Evolutionary conservation across 1,140 invertebrate genomes (phyloP).

Genomic region (Eumaeus atala): DNA sequence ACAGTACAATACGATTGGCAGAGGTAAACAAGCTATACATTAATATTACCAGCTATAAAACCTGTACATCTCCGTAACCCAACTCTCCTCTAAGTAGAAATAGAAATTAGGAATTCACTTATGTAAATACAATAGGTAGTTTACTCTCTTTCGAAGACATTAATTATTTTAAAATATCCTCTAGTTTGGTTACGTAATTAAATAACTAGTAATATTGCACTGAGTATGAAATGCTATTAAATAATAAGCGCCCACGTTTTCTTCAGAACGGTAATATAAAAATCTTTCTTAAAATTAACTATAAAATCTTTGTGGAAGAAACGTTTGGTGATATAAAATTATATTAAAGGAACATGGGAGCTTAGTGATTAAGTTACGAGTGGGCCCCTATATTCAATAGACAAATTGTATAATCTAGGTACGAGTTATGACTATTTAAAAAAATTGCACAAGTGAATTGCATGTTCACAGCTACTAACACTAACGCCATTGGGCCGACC

Average conservation of each 20-base stretch:
- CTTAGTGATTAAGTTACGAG: slow-evolving; percentile 51
- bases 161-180: slow-evolving; percentile 74
- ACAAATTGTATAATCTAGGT: slow-evolving; percentile 71
- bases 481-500: slow-evolving; percentile 42
- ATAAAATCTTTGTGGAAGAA: slow-evolving; percentile 68
- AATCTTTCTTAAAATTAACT: slow-evolving; percentile 68
- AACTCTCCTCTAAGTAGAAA: slow-evolving; percentile 63
- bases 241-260: slow-evolving; percentile 72
- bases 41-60: slow-evolving; percentile 74
- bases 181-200: slow-evolving; percentile 77
- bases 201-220: slow-evolving; percentile 80
- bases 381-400: slow-evolving; percentile 72
- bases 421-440: slow-evolving; percentile 71
- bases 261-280: slow-evolving; percentile 56
- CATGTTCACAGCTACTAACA: slow-evolving; percentile 69
- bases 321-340: slow-evolving; percentile 57
- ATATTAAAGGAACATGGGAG: slow-evolving; percentile 51
- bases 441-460: slow-evolving; percentile 73
- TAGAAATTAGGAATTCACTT: slow-evolving; percentile 68
- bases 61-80: slow-evolving; percentile 73
- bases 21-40: slow-evolving; percentile 74
- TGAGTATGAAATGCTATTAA: slow-evolving; percentile 76
- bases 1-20: slow-evolving; percentile 73
- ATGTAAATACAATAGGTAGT: slow-evolving; percentile 74
- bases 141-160: slow-evolving; percentile 66